phyloP scores from a whole-genome alignment of 2,113 vertebrate genomes.

The Cairina moschata region DNA sequence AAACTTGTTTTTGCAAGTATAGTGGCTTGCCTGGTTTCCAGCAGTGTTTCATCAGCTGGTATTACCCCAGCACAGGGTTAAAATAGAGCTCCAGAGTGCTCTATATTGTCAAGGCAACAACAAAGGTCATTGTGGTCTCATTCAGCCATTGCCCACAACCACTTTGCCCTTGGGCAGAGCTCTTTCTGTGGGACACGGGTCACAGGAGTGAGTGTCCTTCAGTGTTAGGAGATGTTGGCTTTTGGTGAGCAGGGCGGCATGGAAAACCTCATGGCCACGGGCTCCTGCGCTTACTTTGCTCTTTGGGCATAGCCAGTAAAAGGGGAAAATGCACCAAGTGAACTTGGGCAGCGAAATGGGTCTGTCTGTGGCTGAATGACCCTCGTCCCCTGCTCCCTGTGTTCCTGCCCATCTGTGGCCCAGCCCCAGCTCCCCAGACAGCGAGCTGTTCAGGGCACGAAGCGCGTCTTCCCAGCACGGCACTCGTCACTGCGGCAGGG shows the following conservation, averaged over 20 bases:
- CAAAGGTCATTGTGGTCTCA: neutral
- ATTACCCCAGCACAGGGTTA: neutral
- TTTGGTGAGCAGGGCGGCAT: neutral
- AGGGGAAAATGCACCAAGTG: neutral
- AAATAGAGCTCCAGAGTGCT: neutral
- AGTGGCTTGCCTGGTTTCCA: neutral
- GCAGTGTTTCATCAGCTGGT: neutral
- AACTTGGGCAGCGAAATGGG: neutral
- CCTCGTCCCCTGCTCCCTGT: neutral
- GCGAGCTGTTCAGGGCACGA: neutral
- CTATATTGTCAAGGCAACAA: slow-evolving; percentile 36
- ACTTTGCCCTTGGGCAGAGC: neutral
- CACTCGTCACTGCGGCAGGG: neutral
- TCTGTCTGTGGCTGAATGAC: too few relatives aligned
- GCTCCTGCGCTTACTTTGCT: neutral
- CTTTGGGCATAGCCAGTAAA: neutral
- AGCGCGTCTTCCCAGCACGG: neutral
- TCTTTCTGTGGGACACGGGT: neutral
- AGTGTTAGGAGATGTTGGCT: neutral
- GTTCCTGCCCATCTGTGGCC: neutral
- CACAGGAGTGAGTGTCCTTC: neutral
- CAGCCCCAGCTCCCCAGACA: neutral
- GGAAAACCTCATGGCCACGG: neutral
- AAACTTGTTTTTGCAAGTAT: neutral
- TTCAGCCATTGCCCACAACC: neutral